Evolutionary conservation across 2,888 invertebrate genomes (phyloP).

Genomic region (Nephrotoma appendiculata): DNA sequence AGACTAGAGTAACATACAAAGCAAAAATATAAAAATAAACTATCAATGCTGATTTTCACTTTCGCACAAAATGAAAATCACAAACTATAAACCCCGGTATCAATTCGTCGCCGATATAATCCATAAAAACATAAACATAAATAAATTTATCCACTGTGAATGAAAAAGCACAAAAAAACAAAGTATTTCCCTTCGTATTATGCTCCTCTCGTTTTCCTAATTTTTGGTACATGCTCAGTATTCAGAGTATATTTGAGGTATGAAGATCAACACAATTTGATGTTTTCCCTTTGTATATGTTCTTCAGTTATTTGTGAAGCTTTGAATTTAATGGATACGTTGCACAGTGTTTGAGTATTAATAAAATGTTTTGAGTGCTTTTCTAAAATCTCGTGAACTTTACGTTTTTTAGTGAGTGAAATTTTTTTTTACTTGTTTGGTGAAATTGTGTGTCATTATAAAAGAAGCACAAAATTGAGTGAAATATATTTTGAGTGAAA

Average conservation of each 20-base stretch:
- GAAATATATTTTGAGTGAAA: not conserved
- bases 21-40: not conserved
- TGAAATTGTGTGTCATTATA: not conserved
- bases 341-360: not conserved
- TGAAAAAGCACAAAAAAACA: not conserved
- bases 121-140: not conserved
- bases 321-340: not conserved
- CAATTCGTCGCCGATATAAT: not conserved
- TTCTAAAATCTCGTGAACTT: too few relatives aligned
- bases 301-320: not conserved
- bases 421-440: too few relatives aligned
- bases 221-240: not conserved
- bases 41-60: not conserved
- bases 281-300: not conserved
- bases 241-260: not conserved
- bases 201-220: not conserved
- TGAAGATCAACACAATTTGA: not conserved
- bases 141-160: not conserved
- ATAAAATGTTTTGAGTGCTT: too few relatives aligned
- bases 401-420: not conserved
- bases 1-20: not conserved
- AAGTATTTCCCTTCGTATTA: not conserved
- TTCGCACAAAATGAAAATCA: not conserved
- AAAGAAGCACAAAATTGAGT: not conserved
- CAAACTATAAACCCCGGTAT: not conserved